Base-by-base conservation (phyloP, 1,140 invertebrate genomes). In the Holcopasites calliopsidis region DNA sequence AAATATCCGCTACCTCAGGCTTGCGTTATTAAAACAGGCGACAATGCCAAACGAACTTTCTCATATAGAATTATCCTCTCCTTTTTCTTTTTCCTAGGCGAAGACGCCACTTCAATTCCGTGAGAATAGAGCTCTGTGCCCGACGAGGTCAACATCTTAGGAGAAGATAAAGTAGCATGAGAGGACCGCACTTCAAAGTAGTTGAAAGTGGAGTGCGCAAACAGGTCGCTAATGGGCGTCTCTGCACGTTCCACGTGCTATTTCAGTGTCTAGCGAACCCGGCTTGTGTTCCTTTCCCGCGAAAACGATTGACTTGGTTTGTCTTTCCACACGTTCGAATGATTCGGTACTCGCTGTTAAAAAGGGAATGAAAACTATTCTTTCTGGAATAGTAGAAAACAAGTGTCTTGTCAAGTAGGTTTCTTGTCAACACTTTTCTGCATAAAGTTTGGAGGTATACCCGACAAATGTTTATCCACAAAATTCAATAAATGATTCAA, bases 191-290 rank as follows among this genome's bases (percentile, higher is more conserved):
- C 74, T 84, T 50, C 47, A 82, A 65, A 57, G 50, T 55, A 50
- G 16, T 35, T 82, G 40, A 52, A n/a, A n/a, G n/a, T n/a, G n/a
- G n/a, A 85, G 79, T 82, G 60, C 49, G 57, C 81, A 84, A 86
- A 84, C 85, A 85, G 77, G 55, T 78, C 70, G 68, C 69, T 86
- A 86, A 86, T 84, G 72, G 79, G 42, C 64, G 38, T 55, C 40
- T 69, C 33, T 62, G 26, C 35, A 60, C 54, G 50, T 50, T 40
- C 49, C 52, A 76, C 42, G 2, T 2, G 6, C 42, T 44, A 18
- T 38, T 62, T 68, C 64, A 21, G 49, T 23, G 42, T 18, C 57
- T 21, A 28, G 1, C 44, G n/a, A 40, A 28, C 16, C 0, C n/a
- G 7, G 8, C 16, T 50, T 2, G 4, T 6, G 8, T 16, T 31